These are phyloP conservation scores for Trichoplusia ni DNA, from an alignment of 1,140 invertebrate species.

Conservation along the genomic window DNA sequence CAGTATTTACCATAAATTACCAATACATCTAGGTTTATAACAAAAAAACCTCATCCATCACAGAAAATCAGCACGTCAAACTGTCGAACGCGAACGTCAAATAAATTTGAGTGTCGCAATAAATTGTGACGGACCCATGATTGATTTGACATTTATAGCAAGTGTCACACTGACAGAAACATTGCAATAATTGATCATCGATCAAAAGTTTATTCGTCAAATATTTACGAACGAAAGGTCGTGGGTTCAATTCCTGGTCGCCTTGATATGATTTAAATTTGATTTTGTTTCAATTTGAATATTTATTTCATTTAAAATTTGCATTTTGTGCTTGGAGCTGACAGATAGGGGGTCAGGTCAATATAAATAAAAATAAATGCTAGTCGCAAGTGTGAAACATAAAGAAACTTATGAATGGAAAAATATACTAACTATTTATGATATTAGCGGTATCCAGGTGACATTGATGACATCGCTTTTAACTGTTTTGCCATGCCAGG, in stretches of 20 bases:
- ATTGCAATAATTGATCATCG: constrained; percentile 16
- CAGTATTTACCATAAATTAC: no score
- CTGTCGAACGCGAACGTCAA: constrained; percentile 8
- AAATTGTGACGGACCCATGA: constrained; percentile 30
- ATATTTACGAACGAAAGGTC: constrained; percentile 25
- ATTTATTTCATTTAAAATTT: background rate
- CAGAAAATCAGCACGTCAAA: background rate
- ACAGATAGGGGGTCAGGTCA: no score
- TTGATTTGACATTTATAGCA: constrained; percentile 31
- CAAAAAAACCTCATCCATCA: constrained; percentile 10
- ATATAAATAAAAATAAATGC: no score
- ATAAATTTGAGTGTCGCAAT: constrained; percentile 8
- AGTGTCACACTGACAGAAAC: constrained; percentile 17
- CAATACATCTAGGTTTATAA: background rate
- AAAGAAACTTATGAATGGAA: no score
- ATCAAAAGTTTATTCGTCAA: background rate
- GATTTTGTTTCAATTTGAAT: background rate
- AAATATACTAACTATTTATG: no score
- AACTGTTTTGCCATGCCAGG: no score
- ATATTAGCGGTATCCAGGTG: no score
- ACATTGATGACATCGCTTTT: no score
- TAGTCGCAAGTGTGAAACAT: no score
- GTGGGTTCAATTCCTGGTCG: constrained; percentile 1
- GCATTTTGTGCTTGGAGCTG: no score
- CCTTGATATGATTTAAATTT: background rate